A percentile compares a stretch with the other conserved stretches of the same genome.
phyloP scores from a whole-genome alignment of 2,888 invertebrate genomes.

The Drosophila prostipennis region DNA sequence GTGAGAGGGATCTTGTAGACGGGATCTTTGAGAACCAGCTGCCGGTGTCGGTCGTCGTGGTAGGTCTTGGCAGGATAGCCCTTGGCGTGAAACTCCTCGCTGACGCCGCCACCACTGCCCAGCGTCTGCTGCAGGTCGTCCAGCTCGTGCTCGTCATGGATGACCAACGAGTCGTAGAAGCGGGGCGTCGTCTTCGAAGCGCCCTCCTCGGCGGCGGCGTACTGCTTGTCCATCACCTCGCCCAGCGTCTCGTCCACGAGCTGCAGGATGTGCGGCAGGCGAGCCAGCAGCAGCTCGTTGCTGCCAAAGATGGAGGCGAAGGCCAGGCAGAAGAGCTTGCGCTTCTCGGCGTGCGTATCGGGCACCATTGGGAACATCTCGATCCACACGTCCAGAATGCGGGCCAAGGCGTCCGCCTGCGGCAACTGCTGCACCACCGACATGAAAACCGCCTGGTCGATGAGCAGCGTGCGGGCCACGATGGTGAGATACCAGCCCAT shows the following conservation, averaged over 20 bases:
- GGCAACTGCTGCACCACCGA: slow-evolving; percentile 84
- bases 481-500: slow-evolving; percentile 92
- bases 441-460: slow-evolving; percentile 88
- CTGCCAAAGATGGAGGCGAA: slow-evolving; percentile 89
- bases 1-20: slow-evolving; percentile 91
- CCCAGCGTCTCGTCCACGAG: slow-evolving; percentile 91
- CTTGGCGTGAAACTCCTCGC: slow-evolving; percentile 86
- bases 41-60: slow-evolving; percentile 89
- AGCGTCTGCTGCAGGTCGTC: slow-evolving; percentile 78
- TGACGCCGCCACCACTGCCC: slow-evolving; percentile 32
- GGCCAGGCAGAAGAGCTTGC: slow-evolving; percentile 92
- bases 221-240: slow-evolving; percentile 91
- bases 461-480: slow-evolving; percentile 90
- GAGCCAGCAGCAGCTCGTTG: slow-evolving; percentile 88
- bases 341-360: slow-evolving; percentile 88
- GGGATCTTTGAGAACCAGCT: slow-evolving; percentile 89
- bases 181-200: slow-evolving; percentile 61
- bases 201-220: slow-evolving; percentile 53
- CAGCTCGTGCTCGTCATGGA: slow-evolving; percentile 83
- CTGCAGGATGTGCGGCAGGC: slow-evolving; percentile 90
- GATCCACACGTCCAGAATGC: slow-evolving; percentile 91
- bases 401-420: slow-evolving; percentile 88
- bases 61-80: slow-evolving; percentile 89
- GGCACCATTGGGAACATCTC: slow-evolving; percentile 91
- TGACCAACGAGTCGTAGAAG: slow-evolving; percentile 84